phyloP scores from a whole-genome alignment of 2,888 invertebrate genomes.

The Caradrina kadenii region DNA sequence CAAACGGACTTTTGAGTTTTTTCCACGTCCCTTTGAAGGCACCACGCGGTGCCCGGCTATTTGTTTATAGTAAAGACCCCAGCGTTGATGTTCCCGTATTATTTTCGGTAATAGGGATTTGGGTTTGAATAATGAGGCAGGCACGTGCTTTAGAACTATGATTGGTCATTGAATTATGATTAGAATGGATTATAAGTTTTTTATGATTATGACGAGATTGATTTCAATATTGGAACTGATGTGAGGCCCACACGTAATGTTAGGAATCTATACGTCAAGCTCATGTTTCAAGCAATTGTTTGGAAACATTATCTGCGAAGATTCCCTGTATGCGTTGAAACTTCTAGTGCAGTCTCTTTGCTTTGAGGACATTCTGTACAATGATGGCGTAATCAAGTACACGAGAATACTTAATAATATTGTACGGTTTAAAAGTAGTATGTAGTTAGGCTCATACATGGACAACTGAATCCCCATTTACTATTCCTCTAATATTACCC shows the following conservation, averaged over 20 bases:
- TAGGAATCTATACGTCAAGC: neutral
- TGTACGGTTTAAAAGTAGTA: neutral
- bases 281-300: neutral
- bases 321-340: neutral
- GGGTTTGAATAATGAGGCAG: constrained; percentile 46
- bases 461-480: neutral
- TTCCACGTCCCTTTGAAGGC: constrained; percentile 71
- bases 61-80: constrained; percentile 85
- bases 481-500: too few species aligned
- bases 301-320: neutral
- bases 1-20: constrained; percentile 78
- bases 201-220: neutral
- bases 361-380: neutral
- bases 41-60: constrained; percentile 77
- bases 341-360: constrained; percentile 1
- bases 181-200: constrained; percentile 1
- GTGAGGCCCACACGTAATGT: neutral
- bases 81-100: constrained; percentile 73
- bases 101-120: constrained; percentile 60
- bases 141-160: constrained; percentile 54
- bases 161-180: constrained; percentile 34
- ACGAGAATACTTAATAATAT: neutral
- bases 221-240: neutral
- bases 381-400: neutral
- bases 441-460: neutral